Evolutionary conservation across 2,113 vertebrate genomes (phyloP).

Genomic region (Chaetorhynchus papuensis): DNA sequence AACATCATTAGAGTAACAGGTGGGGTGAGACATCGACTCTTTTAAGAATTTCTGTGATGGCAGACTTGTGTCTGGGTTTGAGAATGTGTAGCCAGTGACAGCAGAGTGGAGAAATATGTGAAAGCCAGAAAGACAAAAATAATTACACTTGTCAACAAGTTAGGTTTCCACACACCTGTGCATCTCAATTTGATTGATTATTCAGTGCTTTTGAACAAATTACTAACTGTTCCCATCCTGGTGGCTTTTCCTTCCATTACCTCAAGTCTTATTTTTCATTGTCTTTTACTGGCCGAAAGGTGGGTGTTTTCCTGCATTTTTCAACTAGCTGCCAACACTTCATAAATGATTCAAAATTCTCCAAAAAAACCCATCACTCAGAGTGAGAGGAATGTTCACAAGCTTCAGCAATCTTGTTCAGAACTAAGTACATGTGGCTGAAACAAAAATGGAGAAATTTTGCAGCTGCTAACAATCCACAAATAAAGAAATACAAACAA

Average conservation of each 20-base stretch:
- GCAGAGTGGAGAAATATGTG: background rate
- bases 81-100: background rate
- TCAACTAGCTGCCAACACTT: background rate
- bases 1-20: background rate
- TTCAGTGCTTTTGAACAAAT: background rate
- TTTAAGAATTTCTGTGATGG: background rate
- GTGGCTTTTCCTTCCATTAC: background rate
- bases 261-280: background rate
- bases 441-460: background rate
- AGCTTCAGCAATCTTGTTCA: background rate
- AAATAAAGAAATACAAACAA: background rate
- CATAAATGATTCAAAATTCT: constrained; percentile 9
- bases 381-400: background rate
- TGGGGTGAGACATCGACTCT: background rate
- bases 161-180: background rate
- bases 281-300: background rate
- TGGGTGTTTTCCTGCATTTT: background rate
- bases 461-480: background rate
- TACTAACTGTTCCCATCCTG: background rate
- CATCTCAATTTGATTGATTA: background rate
- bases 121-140: background rate
- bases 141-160: background rate
- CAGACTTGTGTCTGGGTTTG: background rate
- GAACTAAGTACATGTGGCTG: background rate
- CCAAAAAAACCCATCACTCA: background rate